A percentile compares a stretch with the other conserved stretches of the same genome.
Conservation (phyloP, 2,888 invertebrate genomes). For the Ptychoptera contaminata region DNA sequence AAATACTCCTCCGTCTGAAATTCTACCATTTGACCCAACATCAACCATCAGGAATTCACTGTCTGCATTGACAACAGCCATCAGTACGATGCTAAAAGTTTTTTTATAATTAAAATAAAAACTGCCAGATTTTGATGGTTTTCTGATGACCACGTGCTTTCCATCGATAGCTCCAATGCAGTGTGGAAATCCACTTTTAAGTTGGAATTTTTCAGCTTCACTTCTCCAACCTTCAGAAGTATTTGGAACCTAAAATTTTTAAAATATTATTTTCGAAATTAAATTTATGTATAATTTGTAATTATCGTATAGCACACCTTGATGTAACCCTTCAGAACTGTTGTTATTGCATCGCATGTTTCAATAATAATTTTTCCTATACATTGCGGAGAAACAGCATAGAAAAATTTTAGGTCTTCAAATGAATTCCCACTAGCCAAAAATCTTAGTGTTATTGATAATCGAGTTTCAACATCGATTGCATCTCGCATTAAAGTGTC, state of each 20-base stretch:
- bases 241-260: not conserved
- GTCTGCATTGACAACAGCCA: constrained; percentile 9
- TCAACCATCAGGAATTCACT: constrained; percentile 7
- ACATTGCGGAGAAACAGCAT: constrained; percentile 11
- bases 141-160: constrained; percentile 6
- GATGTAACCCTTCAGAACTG: constrained; percentile 10
- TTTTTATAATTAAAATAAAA: constrained; percentile 10
- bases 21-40: constrained; percentile 8
- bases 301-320: constrained; percentile 3
- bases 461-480: constrained; percentile 11
- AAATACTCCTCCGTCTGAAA: constrained; percentile 9
- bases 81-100: constrained; percentile 7
- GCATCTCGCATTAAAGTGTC: constrained; percentile 13
- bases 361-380: constrained; percentile 11
- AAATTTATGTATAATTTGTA: no score
- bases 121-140: constrained; percentile 7
- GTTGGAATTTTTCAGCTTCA: no score
- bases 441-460: constrained; percentile 12
- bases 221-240: not conserved
- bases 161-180: constrained; percentile 9
- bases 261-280: not conserved
- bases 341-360: constrained; percentile 11
- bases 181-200: constrained; percentile 5
- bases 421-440: constrained; percentile 13
- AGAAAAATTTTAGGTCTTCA: constrained; percentile 12